Percentiles rank a stretch among this genome's conserved stretches.
phyloP scores from a whole-genome alignment of 2,888 invertebrate genomes.

The Caenorhabditis panamensis region DNA sequence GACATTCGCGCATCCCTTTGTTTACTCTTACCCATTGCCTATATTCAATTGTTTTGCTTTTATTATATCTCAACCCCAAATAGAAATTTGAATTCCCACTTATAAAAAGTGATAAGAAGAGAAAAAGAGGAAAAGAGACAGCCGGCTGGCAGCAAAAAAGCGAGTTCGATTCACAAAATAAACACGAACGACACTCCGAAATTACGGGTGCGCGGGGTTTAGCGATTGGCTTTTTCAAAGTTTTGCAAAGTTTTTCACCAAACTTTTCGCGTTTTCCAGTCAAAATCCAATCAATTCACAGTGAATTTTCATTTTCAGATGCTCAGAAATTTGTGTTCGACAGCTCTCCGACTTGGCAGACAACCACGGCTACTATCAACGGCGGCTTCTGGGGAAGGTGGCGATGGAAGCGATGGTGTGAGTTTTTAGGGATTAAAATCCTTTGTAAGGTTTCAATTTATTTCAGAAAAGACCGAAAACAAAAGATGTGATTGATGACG shows the following conservation, averaged over 20 bases:
- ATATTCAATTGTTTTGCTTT: no score
- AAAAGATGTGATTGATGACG: constrained; percentile 69
- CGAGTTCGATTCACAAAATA: constrained; percentile 24
- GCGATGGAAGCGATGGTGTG: constrained; percentile 40
- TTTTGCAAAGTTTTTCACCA: constrained; percentile 8
- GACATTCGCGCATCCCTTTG: no score
- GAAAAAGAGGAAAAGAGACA: neutral
- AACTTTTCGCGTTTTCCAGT: constrained; percentile 4
- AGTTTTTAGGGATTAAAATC: constrained; percentile 14
- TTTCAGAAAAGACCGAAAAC: constrained; percentile 58
- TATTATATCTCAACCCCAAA: no score
- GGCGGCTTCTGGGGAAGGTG: constrained; percentile 19
- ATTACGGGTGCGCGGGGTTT: constrained; percentile 34
- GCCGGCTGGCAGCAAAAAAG: constrained; percentile 23
- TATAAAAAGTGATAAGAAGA: constrained; percentile 19
- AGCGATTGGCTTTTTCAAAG: neutral
- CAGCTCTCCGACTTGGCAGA: constrained; percentile 34
- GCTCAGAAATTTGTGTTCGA: constrained; percentile 45
- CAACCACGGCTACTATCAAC: constrained; percentile 32
- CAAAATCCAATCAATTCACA: no score
- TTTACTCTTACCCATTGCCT: no score
- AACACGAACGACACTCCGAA: constrained; percentile 45
- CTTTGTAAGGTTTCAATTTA: no score
- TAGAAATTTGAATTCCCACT: neutral
- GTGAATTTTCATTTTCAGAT: constrained; percentile 20